Conservation (phyloP, 2,113 vertebrate species). For the Lophochroa leadbeateri region DNA sequence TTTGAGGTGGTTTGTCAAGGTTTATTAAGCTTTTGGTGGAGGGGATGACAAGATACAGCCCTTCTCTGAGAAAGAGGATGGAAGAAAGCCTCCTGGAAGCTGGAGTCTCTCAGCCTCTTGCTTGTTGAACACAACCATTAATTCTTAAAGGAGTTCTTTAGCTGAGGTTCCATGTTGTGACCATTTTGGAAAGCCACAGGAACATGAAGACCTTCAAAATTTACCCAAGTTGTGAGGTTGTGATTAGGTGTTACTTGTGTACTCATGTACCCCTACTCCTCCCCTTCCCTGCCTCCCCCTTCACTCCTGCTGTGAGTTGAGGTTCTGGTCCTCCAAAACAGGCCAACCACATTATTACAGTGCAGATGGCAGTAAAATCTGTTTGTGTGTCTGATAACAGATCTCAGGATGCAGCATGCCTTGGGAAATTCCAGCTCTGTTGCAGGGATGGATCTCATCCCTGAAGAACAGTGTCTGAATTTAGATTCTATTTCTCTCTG, state of each 20-base stretch:
- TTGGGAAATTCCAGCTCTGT: neutral
- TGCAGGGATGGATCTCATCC: neutral
- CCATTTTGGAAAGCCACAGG: neutral
- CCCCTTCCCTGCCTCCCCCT: neutral
- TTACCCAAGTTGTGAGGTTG: neutral
- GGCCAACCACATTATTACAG: neutral
- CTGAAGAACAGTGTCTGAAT: neutral
- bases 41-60: neutral
- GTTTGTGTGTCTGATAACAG: neutral
- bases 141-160: neutral
- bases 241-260: neutral
- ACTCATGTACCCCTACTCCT: neutral
- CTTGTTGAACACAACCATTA: neutral
- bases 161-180: neutral
- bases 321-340: slow-evolving; percentile 8
- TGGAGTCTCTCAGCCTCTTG: neutral
- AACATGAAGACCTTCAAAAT: neutral
- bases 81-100: neutral
- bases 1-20: neutral
- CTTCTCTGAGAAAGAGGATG: neutral
- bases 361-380: slow-evolving; percentile 5
- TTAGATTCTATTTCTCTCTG: neutral
- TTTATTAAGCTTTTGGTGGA: neutral
- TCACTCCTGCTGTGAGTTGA: neutral
- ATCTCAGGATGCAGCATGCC: neutral